Evolutionary conservation across 1,140 invertebrate species (phyloP).

Genomic region (Drosophila tani): DNA sequence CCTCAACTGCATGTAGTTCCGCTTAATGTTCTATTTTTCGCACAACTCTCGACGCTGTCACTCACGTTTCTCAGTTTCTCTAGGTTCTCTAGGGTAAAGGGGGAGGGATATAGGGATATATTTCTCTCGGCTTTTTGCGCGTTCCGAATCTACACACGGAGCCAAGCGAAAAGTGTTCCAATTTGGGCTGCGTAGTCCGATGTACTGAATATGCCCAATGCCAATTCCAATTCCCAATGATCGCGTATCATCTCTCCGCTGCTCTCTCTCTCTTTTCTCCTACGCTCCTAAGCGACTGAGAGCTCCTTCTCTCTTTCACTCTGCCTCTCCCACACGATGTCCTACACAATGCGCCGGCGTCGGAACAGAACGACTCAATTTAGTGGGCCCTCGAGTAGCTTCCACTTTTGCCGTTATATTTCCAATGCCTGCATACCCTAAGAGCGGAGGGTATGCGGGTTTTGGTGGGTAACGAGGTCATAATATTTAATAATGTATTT

Average conservation of each 20-base stretch:
- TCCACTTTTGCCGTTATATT: conserved; percentile 65
- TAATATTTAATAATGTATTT: no score
- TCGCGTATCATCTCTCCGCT: conserved; percentile 12
- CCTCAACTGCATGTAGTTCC: conserved; percentile 33
- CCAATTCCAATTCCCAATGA: conserved; percentile 46
- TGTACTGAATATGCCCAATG: conserved; percentile 53
- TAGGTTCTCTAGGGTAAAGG: not conserved
- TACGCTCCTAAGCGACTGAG: no score
- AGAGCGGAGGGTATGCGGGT: not conserved
- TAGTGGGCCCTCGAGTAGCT: conserved; percentile 59
- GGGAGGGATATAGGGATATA: conserved; percentile 7
- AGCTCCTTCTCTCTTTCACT: conserved; percentile 11
- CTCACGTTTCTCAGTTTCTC: conserved; percentile 35
- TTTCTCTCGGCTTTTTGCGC: conserved; percentile 31
- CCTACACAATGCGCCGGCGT: conserved; percentile 70
- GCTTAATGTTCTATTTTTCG: conserved; percentile 74
- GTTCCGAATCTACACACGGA: conserved; percentile 58
- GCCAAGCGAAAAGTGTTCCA: conserved; percentile 69
- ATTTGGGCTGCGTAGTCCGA: conserved; percentile 57
- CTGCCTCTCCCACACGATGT: conserved; percentile 41
- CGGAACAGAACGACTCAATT: conserved; percentile 73
- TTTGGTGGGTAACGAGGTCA: not conserved
- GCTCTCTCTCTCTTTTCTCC: conserved; percentile 12
- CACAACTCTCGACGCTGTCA: conserved; percentile 55
- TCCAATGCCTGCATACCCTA: conserved; percentile 51